Percentiles rank a stretch among this genome's conserved stretches.
phyloP scores from a whole-genome alignment of 2,113 vertebrate species.

The Toxotes chatareus region DNA sequence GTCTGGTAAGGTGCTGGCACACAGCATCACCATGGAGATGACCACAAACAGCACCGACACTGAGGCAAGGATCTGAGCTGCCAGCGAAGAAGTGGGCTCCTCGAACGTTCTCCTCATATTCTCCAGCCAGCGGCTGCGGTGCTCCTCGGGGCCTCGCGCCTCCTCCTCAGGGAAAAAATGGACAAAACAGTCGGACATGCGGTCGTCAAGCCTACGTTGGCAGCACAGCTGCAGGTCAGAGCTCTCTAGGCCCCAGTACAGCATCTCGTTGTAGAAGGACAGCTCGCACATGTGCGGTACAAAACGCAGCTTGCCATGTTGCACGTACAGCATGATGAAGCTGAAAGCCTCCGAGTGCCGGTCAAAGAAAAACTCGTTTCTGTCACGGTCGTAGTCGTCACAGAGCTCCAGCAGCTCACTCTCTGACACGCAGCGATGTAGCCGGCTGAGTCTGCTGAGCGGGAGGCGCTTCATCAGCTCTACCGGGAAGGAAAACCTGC shows the following conservation, averaged over 20 bases:
- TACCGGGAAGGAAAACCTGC: conserved; percentile 89
- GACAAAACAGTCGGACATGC: conserved; percentile 92
- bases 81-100: conserved; percentile 94
- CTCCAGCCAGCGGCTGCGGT: conserved; percentile 86
- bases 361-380: conserved; percentile 98
- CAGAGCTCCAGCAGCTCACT: conserved; percentile 96
- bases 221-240: conserved; percentile 94
- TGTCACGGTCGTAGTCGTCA: conserved; percentile 95
- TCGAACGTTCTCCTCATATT: conserved; percentile 93
- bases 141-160: conserved; percentile 13
- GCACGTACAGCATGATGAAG: conserved; percentile 94
- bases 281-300: conserved; percentile 97
- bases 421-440: conserved; percentile 93
- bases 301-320: conserved; percentile 93
- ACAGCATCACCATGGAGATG: conserved; percentile 96
- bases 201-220: conserved; percentile 93
- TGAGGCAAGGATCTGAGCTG: conserved; percentile 92
- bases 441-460: conserved; percentile 91
- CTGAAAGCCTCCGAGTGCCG: conserved; percentile 95
- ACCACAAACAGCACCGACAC: conserved; percentile 95
- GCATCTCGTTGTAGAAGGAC: conserved; percentile 97
- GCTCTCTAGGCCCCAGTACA: conserved; percentile 96
- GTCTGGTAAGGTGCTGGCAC: conserved; percentile 95
- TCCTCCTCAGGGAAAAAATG: conserved; percentile 88
- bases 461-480: conserved; percentile 94